Conservation (phyloP, 2,888 invertebrate species). For the Caenorhabditis panamensis region DNA sequence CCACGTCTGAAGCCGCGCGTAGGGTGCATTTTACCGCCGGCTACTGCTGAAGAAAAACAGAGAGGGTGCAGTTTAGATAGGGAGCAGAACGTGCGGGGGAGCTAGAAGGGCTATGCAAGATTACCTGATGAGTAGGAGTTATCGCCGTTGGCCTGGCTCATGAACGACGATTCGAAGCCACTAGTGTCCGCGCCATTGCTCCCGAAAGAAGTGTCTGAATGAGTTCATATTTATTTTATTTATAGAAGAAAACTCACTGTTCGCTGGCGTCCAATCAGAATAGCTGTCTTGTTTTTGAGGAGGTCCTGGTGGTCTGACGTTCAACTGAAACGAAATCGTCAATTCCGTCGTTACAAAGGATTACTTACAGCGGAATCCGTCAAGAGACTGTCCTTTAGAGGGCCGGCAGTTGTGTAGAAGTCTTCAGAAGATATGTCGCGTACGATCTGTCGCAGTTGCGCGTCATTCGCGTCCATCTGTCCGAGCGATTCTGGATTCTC, state of each 20-base stretch:
- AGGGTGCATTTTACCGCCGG: conserved; percentile 37
- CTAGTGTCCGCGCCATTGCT: neutral
- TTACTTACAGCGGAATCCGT: conserved; percentile 48
- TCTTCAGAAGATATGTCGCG: conserved; percentile 60
- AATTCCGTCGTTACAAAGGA: neutral
- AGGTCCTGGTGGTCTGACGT: neutral
- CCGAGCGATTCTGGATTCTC: conserved; percentile 60
- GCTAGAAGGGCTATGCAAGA: no score
- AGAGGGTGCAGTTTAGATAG: no score
- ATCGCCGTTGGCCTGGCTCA: neutral
- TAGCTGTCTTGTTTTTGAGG: neutral
- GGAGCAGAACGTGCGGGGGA: no score
- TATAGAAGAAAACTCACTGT: conserved; percentile 17
- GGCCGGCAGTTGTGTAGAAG: conserved; percentile 51
- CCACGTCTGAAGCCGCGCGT: conserved; percentile 33
- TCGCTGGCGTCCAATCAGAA: conserved; percentile 13
- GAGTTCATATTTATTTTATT: neutral
- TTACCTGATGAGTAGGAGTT: conserved; percentile 25
- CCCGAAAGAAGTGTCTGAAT: conserved; percentile 19
- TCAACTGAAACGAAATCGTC: conserved; percentile 12
- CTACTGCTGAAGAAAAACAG: conserved; percentile 31
- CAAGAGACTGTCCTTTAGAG: conserved; percentile 57
- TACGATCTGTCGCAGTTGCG: conserved; percentile 53
- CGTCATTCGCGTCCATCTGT: conserved; percentile 13
- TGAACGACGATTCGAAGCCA: neutral